phyloP scores from a whole-genome alignment of 2,797 vertebrate genomes.

The Poeciliopsis paucimaculata region DNA sequence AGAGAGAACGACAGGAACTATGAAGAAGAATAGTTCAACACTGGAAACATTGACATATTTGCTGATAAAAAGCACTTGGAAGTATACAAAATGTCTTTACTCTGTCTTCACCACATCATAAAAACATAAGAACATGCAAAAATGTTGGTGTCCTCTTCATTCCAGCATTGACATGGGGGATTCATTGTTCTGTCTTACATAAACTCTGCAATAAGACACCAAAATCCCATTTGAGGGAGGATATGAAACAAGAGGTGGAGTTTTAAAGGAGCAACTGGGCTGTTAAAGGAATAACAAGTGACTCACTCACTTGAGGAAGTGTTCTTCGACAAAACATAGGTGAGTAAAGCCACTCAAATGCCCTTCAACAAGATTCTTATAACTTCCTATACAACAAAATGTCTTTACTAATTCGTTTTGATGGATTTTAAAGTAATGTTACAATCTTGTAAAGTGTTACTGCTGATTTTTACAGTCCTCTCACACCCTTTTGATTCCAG shows the following conservation, averaged over 20 bases:
- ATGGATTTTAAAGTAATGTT: neutral
- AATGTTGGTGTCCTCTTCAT: neutral
- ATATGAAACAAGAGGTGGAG: neutral
- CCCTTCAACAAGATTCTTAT: neutral
- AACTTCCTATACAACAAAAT: neutral
- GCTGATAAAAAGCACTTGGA: neutral
- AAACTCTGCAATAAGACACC: constrained; percentile 3
- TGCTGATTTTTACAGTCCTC: neutral
- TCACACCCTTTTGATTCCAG: neutral
- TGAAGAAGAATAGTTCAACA: neutral
- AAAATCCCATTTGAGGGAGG: neutral
- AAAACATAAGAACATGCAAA: neutral
- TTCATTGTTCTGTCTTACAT: neutral
- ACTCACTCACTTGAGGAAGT: neutral
- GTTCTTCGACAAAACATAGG: neutral
- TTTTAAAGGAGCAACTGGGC: neutral
- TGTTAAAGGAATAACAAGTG: neutral
- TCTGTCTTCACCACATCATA: neutral
- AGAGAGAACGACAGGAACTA: neutral
- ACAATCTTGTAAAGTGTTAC: neutral
- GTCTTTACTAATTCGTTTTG: neutral
- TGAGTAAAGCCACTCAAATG: neutral
- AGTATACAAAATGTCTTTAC: neutral
- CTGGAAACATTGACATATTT: neutral
- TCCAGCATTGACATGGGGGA: neutral